phyloP scores from a whole-genome alignment of 2,113 vertebrate genomes.

The Hucho hucho region DNA sequence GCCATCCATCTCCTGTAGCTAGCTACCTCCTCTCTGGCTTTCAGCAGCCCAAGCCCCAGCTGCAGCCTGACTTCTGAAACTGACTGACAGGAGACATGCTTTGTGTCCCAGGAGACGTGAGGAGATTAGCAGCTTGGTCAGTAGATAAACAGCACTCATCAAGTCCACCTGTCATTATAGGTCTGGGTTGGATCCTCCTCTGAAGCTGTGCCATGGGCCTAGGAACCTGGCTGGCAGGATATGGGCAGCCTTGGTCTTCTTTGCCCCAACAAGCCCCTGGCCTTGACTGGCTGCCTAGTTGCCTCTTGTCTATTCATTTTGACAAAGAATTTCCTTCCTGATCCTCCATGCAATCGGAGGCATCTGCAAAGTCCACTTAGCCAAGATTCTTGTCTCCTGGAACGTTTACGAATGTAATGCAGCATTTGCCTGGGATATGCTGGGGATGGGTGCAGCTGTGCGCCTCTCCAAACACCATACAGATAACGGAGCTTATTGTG shows the following conservation, averaged over 20 bases:
- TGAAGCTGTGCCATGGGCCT: constrained; percentile 5
- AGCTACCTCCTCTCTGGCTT: background rate
- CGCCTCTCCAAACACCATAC: constrained; percentile 11
- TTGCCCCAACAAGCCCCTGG: constrained; percentile 2
- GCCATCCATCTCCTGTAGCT: constrained; percentile 18
- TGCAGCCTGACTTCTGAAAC: constrained; percentile 26
- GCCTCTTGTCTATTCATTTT: constrained; percentile 40
- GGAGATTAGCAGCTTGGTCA: constrained; percentile 55
- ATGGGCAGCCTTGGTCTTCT: background rate
- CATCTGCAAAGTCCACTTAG: constrained; percentile 59
- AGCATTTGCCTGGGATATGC: background rate
- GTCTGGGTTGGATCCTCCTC: constrained; percentile 37
- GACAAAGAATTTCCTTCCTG: constrained; percentile 63
- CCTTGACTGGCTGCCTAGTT: constrained; percentile 24
- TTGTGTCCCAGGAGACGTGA: constrained; percentile 38
- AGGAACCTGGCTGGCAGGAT: background rate
- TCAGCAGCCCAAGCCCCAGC: background rate
- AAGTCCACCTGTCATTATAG: constrained; percentile 36
- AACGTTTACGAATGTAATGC: constrained; percentile 2
- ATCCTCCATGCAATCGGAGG: constrained; percentile 62
- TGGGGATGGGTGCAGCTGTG: background rate
- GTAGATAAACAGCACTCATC: constrained; percentile 51
- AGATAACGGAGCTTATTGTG: constrained; percentile 22
- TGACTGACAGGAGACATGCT: constrained; percentile 39
- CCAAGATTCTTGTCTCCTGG: constrained; percentile 48